Evolutionary conservation across 1,140 invertebrate genomes (phyloP).

Genomic region (Drosophila obscura): DNA sequence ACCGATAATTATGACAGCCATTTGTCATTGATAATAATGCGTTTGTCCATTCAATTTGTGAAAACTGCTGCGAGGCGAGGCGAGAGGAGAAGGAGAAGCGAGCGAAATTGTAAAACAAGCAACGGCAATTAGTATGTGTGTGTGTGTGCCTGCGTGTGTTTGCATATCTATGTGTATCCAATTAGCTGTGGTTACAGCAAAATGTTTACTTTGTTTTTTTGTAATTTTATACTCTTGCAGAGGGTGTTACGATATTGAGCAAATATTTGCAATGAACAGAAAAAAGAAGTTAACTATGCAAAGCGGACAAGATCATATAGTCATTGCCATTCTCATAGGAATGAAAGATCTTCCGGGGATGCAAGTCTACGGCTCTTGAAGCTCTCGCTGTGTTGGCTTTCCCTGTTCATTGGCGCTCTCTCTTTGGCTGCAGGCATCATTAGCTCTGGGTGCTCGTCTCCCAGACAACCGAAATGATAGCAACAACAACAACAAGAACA

Average conservation of each 20-base stretch:
- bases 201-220: constrained; percentile 22
- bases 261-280: too few species aligned
- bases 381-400: constrained; percentile 14
- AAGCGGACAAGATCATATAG: too few species aligned
- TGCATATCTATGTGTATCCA: constrained; percentile 5
- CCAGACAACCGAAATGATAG: constrained; percentile 44
- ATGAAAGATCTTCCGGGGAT: too few species aligned
- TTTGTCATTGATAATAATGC: constrained; percentile 72
- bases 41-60: constrained; percentile 56
- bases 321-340: too few species aligned
- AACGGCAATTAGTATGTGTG: constrained; percentile 49
- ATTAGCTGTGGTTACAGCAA: constrained; percentile 41
- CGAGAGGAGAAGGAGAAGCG: neutral
- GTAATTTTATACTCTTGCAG: constrained; percentile 2
- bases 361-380: too few species aligned
- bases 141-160: neutral
- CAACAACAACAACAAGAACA: constrained; percentile 14
- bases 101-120: constrained; percentile 47
- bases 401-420: constrained; percentile 16
- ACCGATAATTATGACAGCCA: constrained; percentile 78
- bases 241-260: too few species aligned
- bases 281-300: too few species aligned
- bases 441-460: constrained; percentile 11
- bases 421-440: constrained; percentile 43
- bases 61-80: constrained; percentile 2